Percentiles rank a stretch among this genome's conserved stretches.
These are phyloP conservation scores for Chironomus tepperi DNA, from an alignment of 1,140 invertebrate species.

Conservation along the genomic window DNA sequence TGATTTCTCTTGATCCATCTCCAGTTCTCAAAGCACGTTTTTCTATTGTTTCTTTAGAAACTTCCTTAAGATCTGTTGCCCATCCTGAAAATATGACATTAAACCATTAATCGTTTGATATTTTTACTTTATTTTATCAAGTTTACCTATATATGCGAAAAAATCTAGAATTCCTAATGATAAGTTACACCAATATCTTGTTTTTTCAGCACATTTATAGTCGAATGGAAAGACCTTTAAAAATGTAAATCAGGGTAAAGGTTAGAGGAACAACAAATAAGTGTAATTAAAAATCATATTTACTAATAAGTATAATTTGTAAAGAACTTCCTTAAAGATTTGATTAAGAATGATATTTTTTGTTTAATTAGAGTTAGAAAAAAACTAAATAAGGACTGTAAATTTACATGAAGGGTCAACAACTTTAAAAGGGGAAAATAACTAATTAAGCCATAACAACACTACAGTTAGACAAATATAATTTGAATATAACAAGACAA, in stretches of 20 bases:
- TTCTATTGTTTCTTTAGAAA: conserved; percentile 42
- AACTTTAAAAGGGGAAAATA: no score
- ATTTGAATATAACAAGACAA: no score
- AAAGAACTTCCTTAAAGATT: no score
- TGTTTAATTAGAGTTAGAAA: no score
- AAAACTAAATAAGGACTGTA: no score
- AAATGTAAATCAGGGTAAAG: background rate
- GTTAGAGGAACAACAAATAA: no score
- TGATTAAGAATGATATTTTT: no score
- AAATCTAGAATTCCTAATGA: conserved; percentile 45
- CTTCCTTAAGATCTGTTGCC: conserved; percentile 58
- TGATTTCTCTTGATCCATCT: conserved; percentile 27
- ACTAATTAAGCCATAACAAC: background rate
- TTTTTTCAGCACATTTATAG: conserved; percentile 57
- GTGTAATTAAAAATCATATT: no score
- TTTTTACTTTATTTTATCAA: background rate
- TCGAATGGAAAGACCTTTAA: conserved; percentile 54
- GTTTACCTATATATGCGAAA: conserved; percentile 43
- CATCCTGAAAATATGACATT: conserved; percentile 35
- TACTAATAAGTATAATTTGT: no score
- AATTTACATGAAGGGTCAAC: no score
- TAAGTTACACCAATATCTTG: conserved; percentile 42
- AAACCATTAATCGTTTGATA: background rate
- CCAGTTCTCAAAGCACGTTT: conserved; percentile 31
- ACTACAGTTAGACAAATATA: background rate